Evolutionary conservation across 2,113 vertebrate species (phyloP).

Genomic region (Actenoides hombroni): DNA sequence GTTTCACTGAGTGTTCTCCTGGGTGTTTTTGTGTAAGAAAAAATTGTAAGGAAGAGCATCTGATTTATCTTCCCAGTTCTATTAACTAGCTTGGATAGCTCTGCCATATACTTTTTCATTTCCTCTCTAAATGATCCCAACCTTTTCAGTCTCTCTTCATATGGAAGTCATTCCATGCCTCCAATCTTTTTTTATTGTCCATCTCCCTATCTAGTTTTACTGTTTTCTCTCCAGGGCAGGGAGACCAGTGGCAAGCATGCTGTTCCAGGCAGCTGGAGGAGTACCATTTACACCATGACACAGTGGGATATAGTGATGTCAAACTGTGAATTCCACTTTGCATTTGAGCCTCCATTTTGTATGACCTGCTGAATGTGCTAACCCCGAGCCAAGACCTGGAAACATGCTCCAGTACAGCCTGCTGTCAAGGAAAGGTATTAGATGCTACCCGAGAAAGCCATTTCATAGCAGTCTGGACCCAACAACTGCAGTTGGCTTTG

Average conservation of each 20-base stretch:
- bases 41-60: neutral
- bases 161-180: conserved; percentile 57
- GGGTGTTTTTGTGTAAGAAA: neutral
- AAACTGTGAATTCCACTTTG: conserved; percentile 46
- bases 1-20: neutral
- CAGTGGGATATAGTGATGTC: neutral
- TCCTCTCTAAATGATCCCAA: conserved; percentile 44
- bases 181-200: conserved; percentile 56
- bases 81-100: conserved; percentile 34
- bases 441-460: neutral
- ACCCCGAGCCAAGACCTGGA: neutral
- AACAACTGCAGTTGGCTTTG: conserved; percentile 38
- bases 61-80: conserved; percentile 37
- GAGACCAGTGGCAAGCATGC: neutral
- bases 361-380: neutral
- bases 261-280: conserved; percentile 2
- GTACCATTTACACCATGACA: conserved; percentile 12
- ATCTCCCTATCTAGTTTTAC: conserved; percentile 39
- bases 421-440: conserved; percentile 46
- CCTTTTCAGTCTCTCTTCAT: conserved; percentile 33
- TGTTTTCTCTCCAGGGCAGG: conserved; percentile 17
- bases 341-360: conserved; percentile 34
- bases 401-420: neutral
- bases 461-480: conserved; percentile 22
- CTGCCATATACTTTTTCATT: conserved; percentile 52